A percentile compares a stretch with the other conserved stretches of the same genome.
phyloP scores from a whole-genome alignment of 2,113 vertebrate genomes.

The Campylomormyrus numenius region DNA sequence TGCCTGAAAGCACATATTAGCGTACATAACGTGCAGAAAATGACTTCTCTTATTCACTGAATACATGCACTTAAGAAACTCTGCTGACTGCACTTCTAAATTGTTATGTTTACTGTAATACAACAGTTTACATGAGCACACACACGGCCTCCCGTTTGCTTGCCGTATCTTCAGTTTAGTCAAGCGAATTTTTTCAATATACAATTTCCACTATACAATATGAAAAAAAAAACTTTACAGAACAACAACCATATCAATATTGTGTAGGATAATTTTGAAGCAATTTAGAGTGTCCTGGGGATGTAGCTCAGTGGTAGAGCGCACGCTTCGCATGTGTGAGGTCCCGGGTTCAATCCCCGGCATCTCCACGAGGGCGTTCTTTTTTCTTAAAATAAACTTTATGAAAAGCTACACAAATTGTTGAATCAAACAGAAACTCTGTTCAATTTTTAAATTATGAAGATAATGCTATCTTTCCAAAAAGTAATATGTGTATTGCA shows the following conservation, averaged over 20 bases:
- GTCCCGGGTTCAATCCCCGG: conserved; percentile 33
- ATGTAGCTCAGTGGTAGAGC: conserved; percentile 34
- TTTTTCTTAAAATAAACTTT: background rate
- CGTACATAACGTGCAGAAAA: background rate
- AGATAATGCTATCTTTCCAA: background rate
- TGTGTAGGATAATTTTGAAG: background rate
- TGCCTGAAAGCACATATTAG: background rate
- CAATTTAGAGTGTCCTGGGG: background rate
- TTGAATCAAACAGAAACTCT: background rate
- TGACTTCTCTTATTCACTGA: background rate
- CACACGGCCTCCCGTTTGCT: background rate
- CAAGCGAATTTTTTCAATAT: background rate
- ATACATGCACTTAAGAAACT: background rate
- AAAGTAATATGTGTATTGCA: background rate
- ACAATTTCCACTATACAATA: background rate
- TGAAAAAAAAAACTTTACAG: background rate
- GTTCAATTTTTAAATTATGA: background rate
- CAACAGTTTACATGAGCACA: background rate
- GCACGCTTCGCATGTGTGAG: conserved; percentile 33
- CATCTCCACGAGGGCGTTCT: conserved; percentile 3
- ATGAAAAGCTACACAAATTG: background rate
- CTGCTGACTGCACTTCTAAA: background rate
- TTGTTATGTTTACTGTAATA: background rate
- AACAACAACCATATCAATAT: background rate
- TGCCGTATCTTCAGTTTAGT: background rate